A percentile compares a stretch with the other conserved stretches of the same genome.
Evolutionary conservation across 2,797 vertebrate species (phyloP).

Genomic region (Gila robusta): DNA sequence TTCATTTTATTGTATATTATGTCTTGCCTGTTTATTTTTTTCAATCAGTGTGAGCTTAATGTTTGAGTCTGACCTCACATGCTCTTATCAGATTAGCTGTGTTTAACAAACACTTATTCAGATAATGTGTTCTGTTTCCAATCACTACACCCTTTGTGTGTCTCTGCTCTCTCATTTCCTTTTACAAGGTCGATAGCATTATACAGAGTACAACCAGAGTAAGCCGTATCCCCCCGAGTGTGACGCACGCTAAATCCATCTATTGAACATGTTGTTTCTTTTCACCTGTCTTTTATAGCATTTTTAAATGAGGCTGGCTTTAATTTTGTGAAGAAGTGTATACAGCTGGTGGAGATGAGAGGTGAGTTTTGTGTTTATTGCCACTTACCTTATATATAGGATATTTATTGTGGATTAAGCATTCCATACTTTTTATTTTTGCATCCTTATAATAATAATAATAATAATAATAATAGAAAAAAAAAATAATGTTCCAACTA

Average conservation of each 20-base stretch:
- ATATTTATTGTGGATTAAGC: neutral
- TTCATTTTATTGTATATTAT: neutral
- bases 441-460: neutral
- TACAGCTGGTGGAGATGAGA: slow-evolving; percentile 90
- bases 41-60: neutral
- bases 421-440: neutral
- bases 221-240: slow-evolving; percentile 1
- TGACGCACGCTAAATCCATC: slow-evolving; percentile 4
- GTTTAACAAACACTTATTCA: slow-evolving; percentile 34
- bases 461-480: neutral
- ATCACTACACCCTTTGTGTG: slow-evolving; percentile 25
- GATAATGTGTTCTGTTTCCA: slow-evolving; percentile 17
- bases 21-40: neutral
- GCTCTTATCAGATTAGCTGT: neutral
- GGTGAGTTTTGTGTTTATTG: slow-evolving; percentile 63
- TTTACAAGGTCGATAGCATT: slow-evolving; percentile 30
- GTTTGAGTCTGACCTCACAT: slow-evolving; percentile 16
- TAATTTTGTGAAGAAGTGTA: slow-evolving; percentile 93
- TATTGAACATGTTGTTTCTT: slow-evolving; percentile 29
- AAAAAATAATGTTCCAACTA: neutral
- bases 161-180: slow-evolving; percentile 21
- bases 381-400: neutral
- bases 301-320: slow-evolving; percentile 94
- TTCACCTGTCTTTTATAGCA: slow-evolving; percentile 75
- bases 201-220: neutral